Base-by-base conservation (phyloP, 2,888 invertebrate genomes). In the Ophion costatus region DNA sequence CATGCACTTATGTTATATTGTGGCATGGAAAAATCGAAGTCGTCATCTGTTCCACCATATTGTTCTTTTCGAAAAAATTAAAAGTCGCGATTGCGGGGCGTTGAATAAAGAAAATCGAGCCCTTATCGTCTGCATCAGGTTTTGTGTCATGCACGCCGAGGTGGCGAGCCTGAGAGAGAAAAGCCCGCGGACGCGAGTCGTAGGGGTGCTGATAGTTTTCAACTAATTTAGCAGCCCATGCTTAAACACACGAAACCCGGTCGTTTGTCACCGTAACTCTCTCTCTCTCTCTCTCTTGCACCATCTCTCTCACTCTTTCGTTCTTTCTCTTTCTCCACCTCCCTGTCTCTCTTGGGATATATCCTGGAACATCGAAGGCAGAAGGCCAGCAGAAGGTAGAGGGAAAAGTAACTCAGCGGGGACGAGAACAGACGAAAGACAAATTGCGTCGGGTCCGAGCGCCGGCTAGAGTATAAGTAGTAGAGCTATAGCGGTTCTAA, bases 141-240 rank as follows among this genome's bases (percentile, higher is more conserved):
- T 6, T 59, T 20, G 59, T 22, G 10, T 20, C n/a, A 59, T 20
- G 22, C n/a, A 59, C 59, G 22, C 2, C 33, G 29, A 64, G 33
- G 29, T 5, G 14, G 2, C n/a, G 57, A 59, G 14, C n/a, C 22
- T 14, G 2, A 71, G 33, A 66, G 17, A 20, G 29, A 56, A 67
- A 61, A 42, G 56, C 38, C n/a, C 17, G 20, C n/a, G 75, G n/a
- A 66, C 67, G 51, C 45, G 61, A 57, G 45, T 57, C 56, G 61
- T 22, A 42, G 73, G 90, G 87, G 88, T 87, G 91, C 88, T 91
- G 90, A 91, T 91, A 90, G 91, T 91, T 90, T 91, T 91, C 88
- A 90, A 90, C 90, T 91, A 90, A 91, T 91, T 91, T 91, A 90
- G 86, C 87, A 83, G 66, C 82, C 67, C 66, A 84, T 84, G 87